Base-by-base conservation (phyloP, 2,888 invertebrate species). In the Oscheius sp. region DNA sequence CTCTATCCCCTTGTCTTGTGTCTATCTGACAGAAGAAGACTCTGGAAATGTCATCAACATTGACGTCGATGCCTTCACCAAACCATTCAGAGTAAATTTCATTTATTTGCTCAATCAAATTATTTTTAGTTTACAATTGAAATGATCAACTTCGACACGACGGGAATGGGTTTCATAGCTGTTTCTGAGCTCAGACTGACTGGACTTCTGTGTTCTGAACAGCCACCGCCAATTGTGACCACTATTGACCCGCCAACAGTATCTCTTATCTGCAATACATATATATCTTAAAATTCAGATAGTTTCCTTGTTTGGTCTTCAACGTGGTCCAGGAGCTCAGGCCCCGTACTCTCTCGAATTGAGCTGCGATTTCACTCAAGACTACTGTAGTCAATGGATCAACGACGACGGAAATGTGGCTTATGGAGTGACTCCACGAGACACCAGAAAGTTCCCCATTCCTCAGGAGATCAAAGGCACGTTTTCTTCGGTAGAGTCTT, bases 341-440 rank as follows among this genome's bases (percentile, higher is more conserved):
- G 79, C 76, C 11, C 76, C 77, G 10, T 85, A 83, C 63, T 78
- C 81, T 3, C 70, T 80, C 13, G 73, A 77, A 9, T 76, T 87
- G 0, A 78, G 84, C 51, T 88, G 88, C 65, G 84, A 86, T 50
- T 88, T 88, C 74, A 84, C 85, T 7, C 76, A 75, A n/a, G 87
- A 87, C 70, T 81, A 84, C 73, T 88, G 88, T 76, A 82, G 77
- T 75, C 88, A 88, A 62, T 88, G 88, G 88, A 82, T 84, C 48
- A 83, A 81, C 62, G 81, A 84, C 65, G 84, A 85, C 57, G 83
- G 80, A 11, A 59, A 74, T 32, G 77, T 84, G 9, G 73, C 79
- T 29, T 82, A 79, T 51, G 86, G 85, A 53, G 78, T 78, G 1
- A 82, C 80, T 35, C 86, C 86, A 13, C 60, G 78, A 10, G 80